Percentiles rank a stretch among this genome's conserved stretches.
Evolutionary conservation across 1,140 invertebrate species (phyloP).

Genomic region (Cydia pomonella): DNA sequence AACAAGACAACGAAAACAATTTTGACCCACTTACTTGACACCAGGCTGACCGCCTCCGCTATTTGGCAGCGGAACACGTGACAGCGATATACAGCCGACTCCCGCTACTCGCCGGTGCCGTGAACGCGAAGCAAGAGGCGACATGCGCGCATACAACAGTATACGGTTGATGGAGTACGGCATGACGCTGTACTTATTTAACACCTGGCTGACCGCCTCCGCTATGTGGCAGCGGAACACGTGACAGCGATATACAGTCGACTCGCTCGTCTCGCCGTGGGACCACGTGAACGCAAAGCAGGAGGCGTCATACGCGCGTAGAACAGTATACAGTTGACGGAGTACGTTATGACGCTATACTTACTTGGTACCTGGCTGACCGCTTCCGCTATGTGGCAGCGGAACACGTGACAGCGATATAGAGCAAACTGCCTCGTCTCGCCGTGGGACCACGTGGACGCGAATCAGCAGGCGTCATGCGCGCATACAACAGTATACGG

Average conservation of each 20-base stretch:
- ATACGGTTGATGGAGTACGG: conserved; percentile 71
- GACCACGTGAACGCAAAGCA: conserved; percentile 99
- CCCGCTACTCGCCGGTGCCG: conserved; percentile 93
- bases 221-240: conserved; percentile 96
- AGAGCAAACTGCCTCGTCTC: conserved; percentile 93
- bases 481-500: neutral
- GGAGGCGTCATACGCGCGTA: conserved; percentile 49
- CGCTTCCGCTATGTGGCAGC: conserved; percentile 97
- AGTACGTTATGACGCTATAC: conserved; percentile 81
- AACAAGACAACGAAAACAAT: too few species aligned
- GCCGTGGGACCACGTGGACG: conserved; percentile 97
- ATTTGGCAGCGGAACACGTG: conserved; percentile 98
- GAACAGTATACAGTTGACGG: conserved; percentile 56
- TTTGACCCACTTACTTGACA: neutral
- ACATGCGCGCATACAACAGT: neutral
- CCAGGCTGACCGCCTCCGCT: conserved; percentile 94
- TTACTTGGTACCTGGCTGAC: conserved; percentile 84
- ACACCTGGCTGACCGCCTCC: conserved; percentile 92
- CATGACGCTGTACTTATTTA: neutral
- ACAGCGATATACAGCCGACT: conserved; percentile 96
- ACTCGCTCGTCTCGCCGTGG: conserved; percentile 93
- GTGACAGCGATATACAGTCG: conserved; percentile 97
- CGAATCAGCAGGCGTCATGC: conserved; percentile 90
- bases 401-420: conserved; percentile 98
- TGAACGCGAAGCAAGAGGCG: conserved; percentile 96